A percentile compares a stretch with the other conserved stretches of the same genome.
phyloP scores from a whole-genome alignment of 2,113 vertebrate genomes.

The Eurystomus gularis region DNA sequence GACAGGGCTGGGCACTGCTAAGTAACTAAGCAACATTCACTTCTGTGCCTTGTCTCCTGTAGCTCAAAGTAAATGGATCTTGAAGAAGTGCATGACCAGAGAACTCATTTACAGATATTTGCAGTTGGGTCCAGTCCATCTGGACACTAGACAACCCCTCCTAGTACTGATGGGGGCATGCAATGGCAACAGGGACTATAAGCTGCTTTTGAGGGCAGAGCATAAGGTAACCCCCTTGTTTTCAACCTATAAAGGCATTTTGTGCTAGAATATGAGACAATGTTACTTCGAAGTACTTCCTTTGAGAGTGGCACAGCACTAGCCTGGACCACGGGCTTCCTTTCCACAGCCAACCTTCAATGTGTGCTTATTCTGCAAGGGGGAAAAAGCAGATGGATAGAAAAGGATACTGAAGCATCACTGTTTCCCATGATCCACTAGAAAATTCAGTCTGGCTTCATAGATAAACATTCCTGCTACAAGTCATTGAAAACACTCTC shows the following conservation, averaged over 20 bases:
- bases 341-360: background rate
- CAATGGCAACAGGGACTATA: background rate
- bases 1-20: background rate
- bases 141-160: background rate
- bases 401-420: background rate
- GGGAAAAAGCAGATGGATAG: background rate
- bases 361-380: background rate
- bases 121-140: background rate
- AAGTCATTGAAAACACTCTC: background rate
- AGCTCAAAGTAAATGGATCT: background rate
- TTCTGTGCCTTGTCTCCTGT: background rate
- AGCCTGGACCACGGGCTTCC: background rate
- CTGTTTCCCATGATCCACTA: background rate
- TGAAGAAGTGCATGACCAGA: background rate
- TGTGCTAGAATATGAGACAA: background rate
- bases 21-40: background rate
- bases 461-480: background rate
- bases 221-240: background rate
- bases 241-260: background rate
- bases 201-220: background rate
- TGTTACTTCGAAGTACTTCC: background rate
- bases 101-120: background rate
- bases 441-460: background rate
- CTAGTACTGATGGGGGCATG: background rate
- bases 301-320: background rate